Percentiles rank a stretch among this genome's conserved stretches.
Conservation (phyloP, 2,888 invertebrate species). For the Mythimna vitellina region DNA sequence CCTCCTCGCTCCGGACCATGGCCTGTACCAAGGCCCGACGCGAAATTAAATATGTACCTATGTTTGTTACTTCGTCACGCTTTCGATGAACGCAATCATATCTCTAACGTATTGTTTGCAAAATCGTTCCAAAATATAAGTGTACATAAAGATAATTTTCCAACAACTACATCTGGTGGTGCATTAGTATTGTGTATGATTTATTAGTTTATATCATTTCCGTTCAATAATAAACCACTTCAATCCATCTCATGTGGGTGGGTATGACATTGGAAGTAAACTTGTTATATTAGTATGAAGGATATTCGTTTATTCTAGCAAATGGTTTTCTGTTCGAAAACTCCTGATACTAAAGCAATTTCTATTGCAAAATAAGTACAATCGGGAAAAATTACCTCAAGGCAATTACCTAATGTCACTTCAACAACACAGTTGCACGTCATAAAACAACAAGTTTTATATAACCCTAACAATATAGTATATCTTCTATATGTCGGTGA, state of each 20-base stretch:
- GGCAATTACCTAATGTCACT: no score
- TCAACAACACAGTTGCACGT: no score
- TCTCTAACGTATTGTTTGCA: background rate
- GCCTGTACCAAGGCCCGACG: no score
- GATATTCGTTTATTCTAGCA: background rate
- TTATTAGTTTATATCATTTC: slow-evolving; percentile 1
- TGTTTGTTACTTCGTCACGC: no score
- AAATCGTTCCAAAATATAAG: slow-evolving; percentile 3
- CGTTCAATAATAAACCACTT: slow-evolving; percentile 22
- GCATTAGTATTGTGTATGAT: slow-evolving; percentile 28
- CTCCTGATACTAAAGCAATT: background rate
- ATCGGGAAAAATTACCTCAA: no score
- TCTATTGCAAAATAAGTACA: background rate
- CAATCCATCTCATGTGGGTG: background rate
- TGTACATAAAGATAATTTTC: slow-evolving; percentile 15
- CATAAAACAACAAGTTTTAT: no score
- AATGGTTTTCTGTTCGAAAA: background rate
- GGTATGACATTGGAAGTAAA: slow-evolving; percentile 20
- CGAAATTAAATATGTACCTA: no score
- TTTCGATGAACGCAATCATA: background rate
- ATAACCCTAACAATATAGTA: no score
- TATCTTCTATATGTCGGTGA: no score
- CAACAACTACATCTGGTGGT: slow-evolving; percentile 31
- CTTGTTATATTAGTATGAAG: slow-evolving; percentile 10
- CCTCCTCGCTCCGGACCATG: no score